phyloP scores from a whole-genome alignment of 2,797 vertebrate species.

The Centropyge bicolor region DNA sequence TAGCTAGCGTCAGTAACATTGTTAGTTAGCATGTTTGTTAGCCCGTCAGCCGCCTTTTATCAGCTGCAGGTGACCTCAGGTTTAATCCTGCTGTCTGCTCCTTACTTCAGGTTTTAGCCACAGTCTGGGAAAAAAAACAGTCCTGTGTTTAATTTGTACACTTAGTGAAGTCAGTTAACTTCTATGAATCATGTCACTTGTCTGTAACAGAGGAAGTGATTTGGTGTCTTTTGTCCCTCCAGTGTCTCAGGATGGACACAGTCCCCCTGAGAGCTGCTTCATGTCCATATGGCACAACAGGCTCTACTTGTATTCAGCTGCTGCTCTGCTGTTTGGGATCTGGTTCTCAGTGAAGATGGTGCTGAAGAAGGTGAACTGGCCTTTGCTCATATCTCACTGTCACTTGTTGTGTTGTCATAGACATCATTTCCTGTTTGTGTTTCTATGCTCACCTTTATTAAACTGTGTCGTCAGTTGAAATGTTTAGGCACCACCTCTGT shows the following conservation, averaged over 20 bases:
- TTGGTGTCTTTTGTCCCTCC: background rate
- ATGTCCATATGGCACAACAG: slow-evolving; percentile 89
- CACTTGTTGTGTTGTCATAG: background rate
- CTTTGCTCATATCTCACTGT: too few relatives aligned
- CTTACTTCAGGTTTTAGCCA: background rate
- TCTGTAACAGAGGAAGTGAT: background rate
- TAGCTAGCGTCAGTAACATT: background rate
- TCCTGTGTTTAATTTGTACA: background rate
- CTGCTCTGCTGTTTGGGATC: slow-evolving; percentile 85
- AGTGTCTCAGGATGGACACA: slow-evolving; percentile 74
- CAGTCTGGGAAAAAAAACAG: too few relatives aligned
- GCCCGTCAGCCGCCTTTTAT: background rate
- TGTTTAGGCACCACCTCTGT: too few relatives aligned
- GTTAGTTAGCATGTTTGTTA: slow-evolving; percentile 54
- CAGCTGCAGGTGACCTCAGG: background rate
- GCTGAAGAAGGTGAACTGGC: slow-evolving; percentile 78
- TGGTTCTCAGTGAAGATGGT: slow-evolving; percentile 88
- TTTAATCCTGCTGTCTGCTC: too few relatives aligned
- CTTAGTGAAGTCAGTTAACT: too few relatives aligned
- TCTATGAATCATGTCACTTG: background rate
- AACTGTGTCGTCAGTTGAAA: background rate
- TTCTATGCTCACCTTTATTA: background rate
- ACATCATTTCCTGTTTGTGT: background rate
- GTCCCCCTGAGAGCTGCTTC: slow-evolving; percentile 71
- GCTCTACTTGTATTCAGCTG: slow-evolving; percentile 89